Percentiles rank a stretch among this genome's conserved stretches.
phyloP scores from a whole-genome alignment of 2,888 invertebrate genomes.

The Hedychridium roseum region DNA sequence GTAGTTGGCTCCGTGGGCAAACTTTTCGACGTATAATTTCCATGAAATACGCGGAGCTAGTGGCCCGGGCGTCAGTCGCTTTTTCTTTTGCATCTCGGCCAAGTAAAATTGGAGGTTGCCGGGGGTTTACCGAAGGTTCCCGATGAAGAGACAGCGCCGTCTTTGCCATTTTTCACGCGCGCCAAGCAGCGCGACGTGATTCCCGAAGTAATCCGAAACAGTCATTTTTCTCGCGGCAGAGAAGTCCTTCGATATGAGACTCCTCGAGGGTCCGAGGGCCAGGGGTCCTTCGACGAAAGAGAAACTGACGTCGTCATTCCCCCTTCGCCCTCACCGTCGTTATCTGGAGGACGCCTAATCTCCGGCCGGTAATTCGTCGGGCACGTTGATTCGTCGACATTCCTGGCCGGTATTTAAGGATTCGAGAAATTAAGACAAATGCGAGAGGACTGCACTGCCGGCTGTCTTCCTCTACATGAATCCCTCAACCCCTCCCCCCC shows the following conservation, averaged over 20 bases:
- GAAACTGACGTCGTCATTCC: slow-evolving; percentile 15
- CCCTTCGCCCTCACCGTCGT: slow-evolving; percentile 5
- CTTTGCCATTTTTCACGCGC: slow-evolving; percentile 21
- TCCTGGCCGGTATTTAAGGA: slow-evolving; percentile 6
- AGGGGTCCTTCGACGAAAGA: slow-evolving; percentile 13
- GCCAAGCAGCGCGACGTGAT: slow-evolving; percentile 22
- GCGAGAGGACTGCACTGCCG: slow-evolving; percentile 31
- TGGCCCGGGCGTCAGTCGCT: too few species aligned
- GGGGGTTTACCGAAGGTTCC: too few species aligned
- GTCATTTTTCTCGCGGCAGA: slow-evolving; percentile 39
- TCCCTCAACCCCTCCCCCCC: slow-evolving; percentile 5
- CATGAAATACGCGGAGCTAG: too few species aligned
- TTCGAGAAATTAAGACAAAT: slow-evolving; percentile 34
- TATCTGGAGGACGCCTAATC: slow-evolving; percentile 21
- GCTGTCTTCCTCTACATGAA: too few species aligned
- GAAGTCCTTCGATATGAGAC: slow-evolving; percentile 21
- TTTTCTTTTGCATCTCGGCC: too few species aligned
- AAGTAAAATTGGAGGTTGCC: too few species aligned
- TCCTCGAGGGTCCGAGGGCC: slow-evolving; percentile 15
- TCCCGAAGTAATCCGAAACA: slow-evolving; percentile 41
- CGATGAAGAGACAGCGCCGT: too few species aligned
- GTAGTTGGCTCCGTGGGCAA: too few species aligned
- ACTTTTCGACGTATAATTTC: too few species aligned
- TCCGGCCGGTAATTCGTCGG: slow-evolving; percentile 25
- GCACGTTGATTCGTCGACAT: slow-evolving; percentile 28